Evolutionary conservation across 2,797 vertebrate species (phyloP), one percentile per base, ranked within the genome.

Genomic region (Falco rusticolus): DNA sequence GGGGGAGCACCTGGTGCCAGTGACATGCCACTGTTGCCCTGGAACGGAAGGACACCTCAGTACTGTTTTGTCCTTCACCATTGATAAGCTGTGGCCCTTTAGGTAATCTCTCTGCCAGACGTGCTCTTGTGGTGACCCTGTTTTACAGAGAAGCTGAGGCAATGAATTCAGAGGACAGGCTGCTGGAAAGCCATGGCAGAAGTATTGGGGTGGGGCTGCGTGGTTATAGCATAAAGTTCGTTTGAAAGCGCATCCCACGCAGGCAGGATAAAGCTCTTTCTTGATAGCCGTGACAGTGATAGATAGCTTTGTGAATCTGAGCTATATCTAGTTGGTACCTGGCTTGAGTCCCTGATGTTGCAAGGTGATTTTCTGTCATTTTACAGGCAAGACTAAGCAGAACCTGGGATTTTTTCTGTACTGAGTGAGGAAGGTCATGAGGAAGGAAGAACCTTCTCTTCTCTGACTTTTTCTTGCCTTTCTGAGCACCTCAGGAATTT

Each of bases 291-390:
- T 93, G 91, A 97, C 90, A 96, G 90, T 95, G 94, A 96, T 89
- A 84, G 93, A 96, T 93, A 68, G 92, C 79, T 78, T 50, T 72
- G 91, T 88, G 90, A 86, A 86, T 53, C 90, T 90, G 83, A 93
- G 95, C 87, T 94, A 64, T 88, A 96, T 90, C 89, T 94, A 91
- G 89, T 89, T 81, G 76, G 87, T 94, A 96, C 76, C 94, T 96
- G 96, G 94, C 94, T 86, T 51, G 57, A 96, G 84, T 90, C 92
- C 93, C 93, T 96, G 89, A 91, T 72, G 92, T 88, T 91, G 94
- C 82, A 92, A 97, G 90, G 96, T 95, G 92, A 96, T 96, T 96
- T 84, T 86, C 84, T 96, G 94, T 90, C 89, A 91, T 95, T 92
- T 78, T 34, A 72, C 57, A 69, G 79, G 84, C 79, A 93, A 93